Evolutionary conservation across 2,797 vertebrate genomes (phyloP).

Genomic region (Ataeniobius toweri): DNA sequence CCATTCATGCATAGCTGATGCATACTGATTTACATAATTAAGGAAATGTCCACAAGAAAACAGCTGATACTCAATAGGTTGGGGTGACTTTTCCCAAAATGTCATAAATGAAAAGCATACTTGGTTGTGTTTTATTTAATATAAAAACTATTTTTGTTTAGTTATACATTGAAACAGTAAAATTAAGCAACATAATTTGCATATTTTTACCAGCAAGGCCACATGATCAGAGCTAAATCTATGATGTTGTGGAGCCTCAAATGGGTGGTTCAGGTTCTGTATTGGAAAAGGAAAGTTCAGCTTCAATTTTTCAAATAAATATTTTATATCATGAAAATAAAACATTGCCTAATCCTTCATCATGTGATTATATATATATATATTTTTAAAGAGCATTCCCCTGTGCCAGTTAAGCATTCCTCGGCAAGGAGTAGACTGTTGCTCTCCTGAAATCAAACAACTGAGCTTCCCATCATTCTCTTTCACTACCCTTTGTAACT

Average conservation of each 20-base stretch:
- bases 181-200: neutral
- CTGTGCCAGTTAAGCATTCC: slow-evolving; percentile 70
- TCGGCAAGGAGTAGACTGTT: slow-evolving; percentile 72
- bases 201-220: neutral
- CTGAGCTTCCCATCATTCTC: slow-evolving; percentile 65
- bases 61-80: neutral
- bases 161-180: neutral
- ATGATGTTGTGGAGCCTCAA: neutral
- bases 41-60: neutral
- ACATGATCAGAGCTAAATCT: neutral
- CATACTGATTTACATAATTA: neutral
- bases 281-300: slow-evolving; percentile 15
- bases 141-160: neutral
- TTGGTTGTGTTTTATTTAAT: neutral
- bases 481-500: slow-evolving; percentile 69
- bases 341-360: slow-evolving; percentile 56
- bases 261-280: slow-evolving; percentile 26
- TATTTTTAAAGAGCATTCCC: slow-evolving; percentile 39
- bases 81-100: too few species aligned
- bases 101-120: neutral
- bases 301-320: slow-evolving; percentile 52
- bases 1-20: neutral
- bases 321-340: slow-evolving; percentile 62
- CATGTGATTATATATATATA: slow-evolving; percentile 53
- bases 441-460: slow-evolving; percentile 65